These are phyloP conservation scores for Myripristis murdjan DNA, from an alignment of 2,797 vertebrate genomes.

Conservation along the genomic window DNA sequence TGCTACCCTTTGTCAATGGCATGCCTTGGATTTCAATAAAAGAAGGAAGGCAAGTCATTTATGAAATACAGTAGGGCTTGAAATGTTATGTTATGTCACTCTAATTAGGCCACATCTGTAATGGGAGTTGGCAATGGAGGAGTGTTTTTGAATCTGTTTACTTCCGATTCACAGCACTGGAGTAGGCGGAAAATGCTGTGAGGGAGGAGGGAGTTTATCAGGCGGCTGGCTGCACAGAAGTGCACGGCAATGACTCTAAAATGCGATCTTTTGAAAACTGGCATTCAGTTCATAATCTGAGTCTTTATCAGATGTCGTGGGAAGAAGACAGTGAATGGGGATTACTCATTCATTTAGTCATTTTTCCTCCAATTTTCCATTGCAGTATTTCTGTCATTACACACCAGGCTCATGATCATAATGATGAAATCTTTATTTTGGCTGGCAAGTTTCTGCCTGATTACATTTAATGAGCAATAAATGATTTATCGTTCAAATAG, in stretches of 20 bases:
- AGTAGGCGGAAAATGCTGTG: conserved; percentile 68
- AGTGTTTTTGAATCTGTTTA: conserved; percentile 73
- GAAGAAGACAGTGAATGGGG: conserved; percentile 75
- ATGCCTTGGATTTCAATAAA: conserved; percentile 49
- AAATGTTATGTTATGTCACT: conserved; percentile 68
- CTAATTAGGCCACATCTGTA: conserved; percentile 60
- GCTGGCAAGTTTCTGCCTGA: conserved; percentile 78
- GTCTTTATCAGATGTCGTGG: conserved; percentile 72
- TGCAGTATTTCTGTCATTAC: conserved; percentile 78
- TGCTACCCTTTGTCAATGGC: conserved; percentile 52
- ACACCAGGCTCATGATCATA: conserved; percentile 75
- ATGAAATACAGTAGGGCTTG: conserved; percentile 63
- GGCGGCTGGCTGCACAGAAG: conserved; percentile 56
- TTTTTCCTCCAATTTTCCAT: conserved; percentile 79
- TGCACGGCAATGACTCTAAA: conserved; percentile 61
- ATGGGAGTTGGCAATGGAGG: conserved; percentile 60
- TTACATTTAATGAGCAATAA: conserved; percentile 82
- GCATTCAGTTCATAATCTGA: conserved; percentile 68
- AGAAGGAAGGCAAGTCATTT: conserved; percentile 59
- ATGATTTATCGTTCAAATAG: conserved; percentile 74
- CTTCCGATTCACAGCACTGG: conserved; percentile 64
- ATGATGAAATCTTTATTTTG: conserved; percentile 84
- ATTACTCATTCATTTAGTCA: conserved; percentile 81
- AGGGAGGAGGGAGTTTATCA: conserved; percentile 71
- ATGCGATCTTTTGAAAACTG: conserved; percentile 59